Evolutionary conservation across 2,888 invertebrate species (phyloP).

Genomic region (Drosophila demipolita): DNA sequence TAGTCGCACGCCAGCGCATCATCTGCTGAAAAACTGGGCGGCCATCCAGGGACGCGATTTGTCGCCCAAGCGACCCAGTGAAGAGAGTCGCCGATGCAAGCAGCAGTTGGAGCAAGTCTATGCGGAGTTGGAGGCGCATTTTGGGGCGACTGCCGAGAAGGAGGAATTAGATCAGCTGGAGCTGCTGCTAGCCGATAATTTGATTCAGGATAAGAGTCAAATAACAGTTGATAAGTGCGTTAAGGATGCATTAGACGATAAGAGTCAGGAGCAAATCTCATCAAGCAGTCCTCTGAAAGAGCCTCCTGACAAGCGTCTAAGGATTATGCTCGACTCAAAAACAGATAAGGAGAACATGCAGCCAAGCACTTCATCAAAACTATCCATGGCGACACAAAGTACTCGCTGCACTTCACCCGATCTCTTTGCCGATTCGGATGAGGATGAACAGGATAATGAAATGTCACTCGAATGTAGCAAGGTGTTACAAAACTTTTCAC

Average conservation of each 20-base stretch:
- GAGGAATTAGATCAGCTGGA: constrained; percentile 55
- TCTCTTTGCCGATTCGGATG: constrained; percentile 83
- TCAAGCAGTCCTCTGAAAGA: constrained; percentile 50
- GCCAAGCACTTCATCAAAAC: neutral
- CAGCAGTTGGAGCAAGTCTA: constrained; percentile 61
- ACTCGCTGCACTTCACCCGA: constrained; percentile 81
- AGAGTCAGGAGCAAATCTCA: neutral
- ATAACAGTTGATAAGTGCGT: constrained; percentile 24
- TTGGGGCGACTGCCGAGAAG: constrained; percentile 24
- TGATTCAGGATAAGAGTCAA: constrained; percentile 48
- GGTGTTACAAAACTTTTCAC: constrained; percentile 41
- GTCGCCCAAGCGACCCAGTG: constrained; percentile 85
- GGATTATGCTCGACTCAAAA: neutral
- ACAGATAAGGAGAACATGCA: constrained; percentile 49
- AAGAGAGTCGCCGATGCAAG: constrained; percentile 1
- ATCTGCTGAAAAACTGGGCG: constrained; percentile 87
- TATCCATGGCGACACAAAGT: constrained; percentile 38
- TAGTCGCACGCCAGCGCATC: constrained; percentile 84
- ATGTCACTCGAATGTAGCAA: neutral
- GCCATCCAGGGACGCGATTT: constrained; percentile 88
- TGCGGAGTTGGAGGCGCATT: constrained; percentile 62
- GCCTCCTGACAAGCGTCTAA: constrained; percentile 61
- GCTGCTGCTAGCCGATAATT: constrained; percentile 50
- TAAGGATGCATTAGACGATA: neutral
- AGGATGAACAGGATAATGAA: constrained; percentile 42